These are phyloP conservation scores for Hemichromis elongatus DNA, from an alignment of 2,113 vertebrate genomes.

Conservation along the genomic window DNA sequence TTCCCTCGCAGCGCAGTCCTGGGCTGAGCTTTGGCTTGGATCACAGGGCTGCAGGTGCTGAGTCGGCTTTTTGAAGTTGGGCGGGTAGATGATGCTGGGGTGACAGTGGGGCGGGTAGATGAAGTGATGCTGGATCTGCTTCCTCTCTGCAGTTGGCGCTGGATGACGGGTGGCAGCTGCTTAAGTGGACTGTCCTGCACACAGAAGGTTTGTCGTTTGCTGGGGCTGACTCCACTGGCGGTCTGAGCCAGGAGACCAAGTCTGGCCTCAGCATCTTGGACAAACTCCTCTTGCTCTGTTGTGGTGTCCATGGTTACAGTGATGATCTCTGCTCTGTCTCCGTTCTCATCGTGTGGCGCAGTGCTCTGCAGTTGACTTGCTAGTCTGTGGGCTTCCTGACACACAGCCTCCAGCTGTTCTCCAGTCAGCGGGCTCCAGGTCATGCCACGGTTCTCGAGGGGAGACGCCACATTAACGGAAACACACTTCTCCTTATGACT, in stretches of 20 bases:
- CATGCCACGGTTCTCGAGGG: background rate
- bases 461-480: slow-evolving; percentile 53
- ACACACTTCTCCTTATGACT: slow-evolving; percentile 76
- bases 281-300: slow-evolving; percentile 69
- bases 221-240: slow-evolving; percentile 63
- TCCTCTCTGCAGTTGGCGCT: slow-evolving; percentile 26
- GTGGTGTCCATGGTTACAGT: background rate
- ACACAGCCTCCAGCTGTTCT: slow-evolving; percentile 83
- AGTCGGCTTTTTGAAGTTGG: background rate
- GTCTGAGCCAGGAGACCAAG: slow-evolving; percentile 67
- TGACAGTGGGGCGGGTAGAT: background rate
- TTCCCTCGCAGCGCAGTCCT: slow-evolving; percentile 41
- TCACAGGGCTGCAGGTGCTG: slow-evolving; percentile 65
- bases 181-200: slow-evolving; percentile 76
- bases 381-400: slow-evolving; percentile 82
- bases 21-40: slow-evolving; percentile 13
- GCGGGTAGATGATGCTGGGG: background rate
- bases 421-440: slow-evolving; percentile 79
- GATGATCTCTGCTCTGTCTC: background rate
- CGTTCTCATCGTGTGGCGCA: background rate
- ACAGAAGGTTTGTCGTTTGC: slow-evolving; percentile 85
- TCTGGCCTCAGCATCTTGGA: slow-evolving; percentile 75
- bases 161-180: slow-evolving; percentile 63
- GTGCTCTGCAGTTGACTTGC: slow-evolving; percentile 74
- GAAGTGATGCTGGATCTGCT: background rate